Percentiles rank a stretch among this genome's conserved stretches.
Evolutionary conservation across 1,140 invertebrate species (phyloP).

Genomic region (Chionoecetes opilio): DNA sequence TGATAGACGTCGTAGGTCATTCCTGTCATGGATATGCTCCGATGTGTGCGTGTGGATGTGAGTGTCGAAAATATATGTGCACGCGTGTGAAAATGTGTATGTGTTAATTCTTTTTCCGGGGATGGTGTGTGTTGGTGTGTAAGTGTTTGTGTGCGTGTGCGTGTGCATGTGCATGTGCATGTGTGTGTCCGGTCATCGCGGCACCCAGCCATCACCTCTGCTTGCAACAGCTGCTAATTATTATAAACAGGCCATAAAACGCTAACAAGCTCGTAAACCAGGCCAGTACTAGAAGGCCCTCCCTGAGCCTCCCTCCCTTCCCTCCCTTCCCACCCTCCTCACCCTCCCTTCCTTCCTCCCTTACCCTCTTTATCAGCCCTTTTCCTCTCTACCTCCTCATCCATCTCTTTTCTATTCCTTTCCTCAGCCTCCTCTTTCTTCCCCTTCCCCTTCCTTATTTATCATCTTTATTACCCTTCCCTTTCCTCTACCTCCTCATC

Average conservation of each 20-base stretch:
- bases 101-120: too few species aligned
- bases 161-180: too few species aligned
- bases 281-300: neutral
- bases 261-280: constrained; percentile 19
- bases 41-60: neutral
- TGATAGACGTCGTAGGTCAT: neutral
- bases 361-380: neutral
- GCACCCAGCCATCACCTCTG: neutral
- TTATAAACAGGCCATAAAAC: constrained; percentile 20
- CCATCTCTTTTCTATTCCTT: too few species aligned
- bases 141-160: neutral
- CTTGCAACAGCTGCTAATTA: constrained; percentile 7
- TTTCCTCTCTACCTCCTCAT: neutral
- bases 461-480: neutral
- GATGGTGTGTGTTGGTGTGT: neutral
- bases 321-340: neutral
- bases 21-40: neutral
- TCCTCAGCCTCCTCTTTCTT: neutral
- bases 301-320: neutral
- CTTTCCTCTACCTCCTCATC: neutral
- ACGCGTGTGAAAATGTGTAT: constrained; percentile 4
- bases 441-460: neutral
- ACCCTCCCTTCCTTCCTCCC: neutral
- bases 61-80: neutral
- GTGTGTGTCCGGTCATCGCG: neutral